A percentile compares a stretch with the other conserved stretches of the same genome.
Evolutionary conservation across 2,888 invertebrate genomes (phyloP).

Genomic region (Anthrax anthrax): DNA sequence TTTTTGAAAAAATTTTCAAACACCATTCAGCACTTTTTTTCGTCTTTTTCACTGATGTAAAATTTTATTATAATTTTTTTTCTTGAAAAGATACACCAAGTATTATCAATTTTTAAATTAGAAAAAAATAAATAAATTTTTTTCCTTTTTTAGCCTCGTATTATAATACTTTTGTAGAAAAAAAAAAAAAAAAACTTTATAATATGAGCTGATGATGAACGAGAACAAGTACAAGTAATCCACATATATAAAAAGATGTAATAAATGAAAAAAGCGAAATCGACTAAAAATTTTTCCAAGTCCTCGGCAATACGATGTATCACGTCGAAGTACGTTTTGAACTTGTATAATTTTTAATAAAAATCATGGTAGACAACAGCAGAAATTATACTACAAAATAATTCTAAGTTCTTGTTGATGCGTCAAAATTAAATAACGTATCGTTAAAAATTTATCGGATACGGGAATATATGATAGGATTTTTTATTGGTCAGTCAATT

Average conservation of each 20-base stretch:
- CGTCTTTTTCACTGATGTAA: too few relatives aligned
- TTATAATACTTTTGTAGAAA: not conserved
- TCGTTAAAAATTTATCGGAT: too few relatives aligned
- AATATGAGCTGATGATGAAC: slow-evolving; percentile 6
- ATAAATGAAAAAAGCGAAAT: slow-evolving; percentile 9
- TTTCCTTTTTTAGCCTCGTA: too few relatives aligned
- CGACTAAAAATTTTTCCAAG: slow-evolving; percentile 15
- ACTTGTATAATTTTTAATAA: not conserved
- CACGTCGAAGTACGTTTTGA: not conserved
- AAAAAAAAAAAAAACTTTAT: not conserved
- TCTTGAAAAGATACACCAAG: too few relatives aligned
- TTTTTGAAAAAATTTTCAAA: too few relatives aligned
- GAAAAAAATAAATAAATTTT: not conserved
- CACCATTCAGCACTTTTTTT: too few relatives aligned
- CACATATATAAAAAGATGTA: not conserved
- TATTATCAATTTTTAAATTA: too few relatives aligned
- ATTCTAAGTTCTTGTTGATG: slow-evolving; percentile 4
- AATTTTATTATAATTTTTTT: too few relatives aligned
- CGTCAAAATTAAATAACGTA: not conserved
- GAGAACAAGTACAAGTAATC: not conserved
- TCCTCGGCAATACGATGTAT: slow-evolving; percentile 11
- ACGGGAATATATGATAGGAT: too few relatives aligned
- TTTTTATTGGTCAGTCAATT: too few relatives aligned
- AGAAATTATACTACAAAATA: too few relatives aligned
- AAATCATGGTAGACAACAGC: not conserved